Evolutionary conservation across 2,888 invertebrate genomes (phyloP), one percentile per base, ranked within the genome.

Genomic region (Erebia palarica): DNA sequence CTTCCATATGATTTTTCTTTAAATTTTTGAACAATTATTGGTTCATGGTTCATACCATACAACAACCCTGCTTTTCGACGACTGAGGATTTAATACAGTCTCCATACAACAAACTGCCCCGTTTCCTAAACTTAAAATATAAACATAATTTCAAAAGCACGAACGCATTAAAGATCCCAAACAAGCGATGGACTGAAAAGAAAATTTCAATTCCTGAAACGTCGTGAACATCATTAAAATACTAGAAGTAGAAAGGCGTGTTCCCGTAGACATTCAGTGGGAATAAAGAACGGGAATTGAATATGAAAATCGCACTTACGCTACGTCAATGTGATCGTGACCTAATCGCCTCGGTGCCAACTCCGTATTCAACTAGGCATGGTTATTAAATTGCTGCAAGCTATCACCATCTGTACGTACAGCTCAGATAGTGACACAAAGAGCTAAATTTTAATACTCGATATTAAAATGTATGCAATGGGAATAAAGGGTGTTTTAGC

Each of bases 341-440:
- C 75, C 78, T 78, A 79, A 74, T 74, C 71, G 71, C 58, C 69
- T 70, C 69, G 57, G 75, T 75, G 75, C 73, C 75, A 73, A 75
- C 76, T 76, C 75, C 69, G 75, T 77, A 76, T 76, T 77, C 77
- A 77, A 72, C 73, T 75, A 76, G 75, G 72, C 76, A 69, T 75
- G 76, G 78, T 82, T 88, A 87, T 88, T 89, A 87, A 88, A 88
- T 86, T 82, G 85, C 85, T 84, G 83, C 81, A 78, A 81, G 85
- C 87, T 86, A 90, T 90, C 88, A 89, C 83, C 89, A 90, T 85
- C 86, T 84, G 80, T 75, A 76, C 75, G 76, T 73, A 73, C 74
- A 71, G 63, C 73, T 65, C 72, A 74, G 67, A 75, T 69, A 71
- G 71, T 49, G 69, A 49, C 14, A 44, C 18, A 49, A 64, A 51